Evolutionary conservation across 2,113 vertebrate genomes (phyloP).

Genomic region (Echinops telfairi): DNA sequence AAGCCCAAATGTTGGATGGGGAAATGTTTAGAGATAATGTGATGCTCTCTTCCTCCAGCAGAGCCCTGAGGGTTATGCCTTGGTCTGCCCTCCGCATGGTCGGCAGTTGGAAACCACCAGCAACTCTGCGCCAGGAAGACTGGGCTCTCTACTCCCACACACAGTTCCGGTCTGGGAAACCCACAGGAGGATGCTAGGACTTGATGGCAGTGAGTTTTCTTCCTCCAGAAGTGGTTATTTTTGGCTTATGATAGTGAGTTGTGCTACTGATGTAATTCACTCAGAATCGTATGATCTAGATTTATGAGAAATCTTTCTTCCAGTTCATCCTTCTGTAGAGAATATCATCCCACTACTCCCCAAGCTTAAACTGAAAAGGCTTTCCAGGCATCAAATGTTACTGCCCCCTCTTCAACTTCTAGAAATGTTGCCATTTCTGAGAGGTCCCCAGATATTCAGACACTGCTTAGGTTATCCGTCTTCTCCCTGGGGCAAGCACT

Average conservation of each 20-base stretch:
- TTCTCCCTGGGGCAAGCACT: background rate
- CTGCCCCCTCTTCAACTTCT: too few relatives aligned
- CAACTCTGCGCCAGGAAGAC: too few relatives aligned
- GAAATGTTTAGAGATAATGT: background rate
- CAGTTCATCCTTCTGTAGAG: background rate
- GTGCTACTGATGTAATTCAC: background rate
- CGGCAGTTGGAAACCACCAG: too few relatives aligned
- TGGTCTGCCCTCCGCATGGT: too few relatives aligned
- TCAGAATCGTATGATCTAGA: background rate
- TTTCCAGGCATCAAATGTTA: background rate
- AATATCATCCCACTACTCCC: background rate
- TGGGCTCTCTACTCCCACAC: too few relatives aligned
- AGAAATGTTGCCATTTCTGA: background rate
- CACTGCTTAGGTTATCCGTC: background rate
- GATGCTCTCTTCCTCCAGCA: background rate
- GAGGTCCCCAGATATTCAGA: background rate
- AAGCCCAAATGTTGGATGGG: background rate
- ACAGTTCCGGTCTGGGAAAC: too few relatives aligned
- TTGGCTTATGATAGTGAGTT: background rate
- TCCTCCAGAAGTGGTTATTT: constrained; percentile 2
- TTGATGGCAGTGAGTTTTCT: background rate
- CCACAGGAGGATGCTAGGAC: too few relatives aligned
- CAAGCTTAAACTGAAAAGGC: background rate
- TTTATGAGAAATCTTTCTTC: background rate
- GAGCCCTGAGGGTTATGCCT: too few relatives aligned